phyloP scores from a whole-genome alignment of 1,140 invertebrate species.

The Brachionus rotundiformis region DNA sequence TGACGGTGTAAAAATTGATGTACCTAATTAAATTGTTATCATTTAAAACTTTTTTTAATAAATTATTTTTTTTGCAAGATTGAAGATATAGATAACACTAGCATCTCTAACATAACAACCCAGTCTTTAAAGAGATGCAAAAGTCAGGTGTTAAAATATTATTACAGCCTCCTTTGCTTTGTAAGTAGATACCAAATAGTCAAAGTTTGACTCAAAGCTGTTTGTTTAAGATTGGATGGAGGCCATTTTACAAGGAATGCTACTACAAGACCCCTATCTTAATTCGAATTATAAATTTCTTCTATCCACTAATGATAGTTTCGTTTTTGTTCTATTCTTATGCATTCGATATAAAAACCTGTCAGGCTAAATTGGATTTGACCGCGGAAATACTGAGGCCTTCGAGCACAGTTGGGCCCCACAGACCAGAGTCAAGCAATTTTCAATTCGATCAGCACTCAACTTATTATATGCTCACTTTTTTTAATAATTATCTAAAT shows the following conservation, averaged over 20 bases:
- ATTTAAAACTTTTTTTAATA: background rate
- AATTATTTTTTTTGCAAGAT: background rate
- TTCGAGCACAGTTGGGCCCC: constrained; percentile 49
- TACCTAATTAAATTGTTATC: background rate
- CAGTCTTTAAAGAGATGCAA: constrained; percentile 59
- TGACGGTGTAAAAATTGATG: constrained; percentile 51
- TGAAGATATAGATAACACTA: constrained; percentile 51
- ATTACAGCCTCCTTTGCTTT: constrained; percentile 59
- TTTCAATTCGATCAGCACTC: background rate
- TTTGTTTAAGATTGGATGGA: constrained; percentile 60
- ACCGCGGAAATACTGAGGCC: constrained; percentile 55
- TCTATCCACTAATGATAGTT: constrained; percentile 58
- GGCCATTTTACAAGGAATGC: constrained; percentile 58
- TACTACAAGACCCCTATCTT: constrained; percentile 54
- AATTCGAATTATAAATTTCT: constrained; percentile 56
- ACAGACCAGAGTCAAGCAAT: constrained; percentile 36
- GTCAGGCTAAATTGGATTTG: constrained; percentile 61
- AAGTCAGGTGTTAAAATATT: constrained; percentile 57
- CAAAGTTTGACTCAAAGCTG: background rate
- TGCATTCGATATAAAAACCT: constrained; percentile 60
- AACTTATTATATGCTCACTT: background rate
- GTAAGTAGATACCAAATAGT: constrained; percentile 53
- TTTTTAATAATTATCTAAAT: background rate
- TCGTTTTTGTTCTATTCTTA: constrained; percentile 60
- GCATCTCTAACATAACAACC: constrained; percentile 55